Conservation (phyloP, 2,113 vertebrate species). For the Globicephala melas region DNA sequence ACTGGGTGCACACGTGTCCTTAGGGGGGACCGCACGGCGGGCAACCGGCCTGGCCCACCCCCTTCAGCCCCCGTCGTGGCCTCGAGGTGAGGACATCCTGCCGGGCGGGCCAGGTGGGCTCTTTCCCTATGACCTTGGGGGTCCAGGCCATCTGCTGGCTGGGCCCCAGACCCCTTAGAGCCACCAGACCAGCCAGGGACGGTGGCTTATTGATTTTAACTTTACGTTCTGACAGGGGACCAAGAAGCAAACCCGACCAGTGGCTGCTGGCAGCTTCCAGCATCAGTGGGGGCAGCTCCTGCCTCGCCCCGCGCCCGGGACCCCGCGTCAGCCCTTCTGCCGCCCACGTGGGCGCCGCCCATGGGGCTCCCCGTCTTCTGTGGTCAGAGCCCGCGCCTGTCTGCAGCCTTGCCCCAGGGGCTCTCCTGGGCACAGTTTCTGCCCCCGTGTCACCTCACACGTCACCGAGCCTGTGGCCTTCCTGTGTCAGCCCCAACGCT, state of each 20-base stretch:
- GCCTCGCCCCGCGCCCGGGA: not conserved
- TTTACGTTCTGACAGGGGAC: not conserved
- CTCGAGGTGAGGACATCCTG: not conserved
- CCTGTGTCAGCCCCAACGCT: not conserved
- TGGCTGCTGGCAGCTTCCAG: not conserved
- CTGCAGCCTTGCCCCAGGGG: not conserved
- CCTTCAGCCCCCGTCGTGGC: not conserved
- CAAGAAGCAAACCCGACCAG: not conserved
- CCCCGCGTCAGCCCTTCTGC: not conserved
- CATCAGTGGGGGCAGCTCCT: not conserved
- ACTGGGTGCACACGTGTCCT: fast-evolving
- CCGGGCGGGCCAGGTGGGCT: not conserved
- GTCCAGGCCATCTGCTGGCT: fast-evolving
- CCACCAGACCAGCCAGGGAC: not conserved
- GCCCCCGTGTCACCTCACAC: not conserved
- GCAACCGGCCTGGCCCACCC: not conserved
- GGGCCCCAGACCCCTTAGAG: not conserved
- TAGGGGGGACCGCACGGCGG: not conserved
- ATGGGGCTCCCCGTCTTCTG: not conserved
- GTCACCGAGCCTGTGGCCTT: not conserved
- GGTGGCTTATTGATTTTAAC: not conserved
- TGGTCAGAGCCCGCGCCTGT: not conserved
- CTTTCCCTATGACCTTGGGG: not conserved
- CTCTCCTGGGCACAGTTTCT: not conserved
- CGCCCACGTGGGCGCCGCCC: fast-evolving